Conservation (phyloP, 1,140 invertebrate genomes). For the Wasmannia auropunctata region DNA sequence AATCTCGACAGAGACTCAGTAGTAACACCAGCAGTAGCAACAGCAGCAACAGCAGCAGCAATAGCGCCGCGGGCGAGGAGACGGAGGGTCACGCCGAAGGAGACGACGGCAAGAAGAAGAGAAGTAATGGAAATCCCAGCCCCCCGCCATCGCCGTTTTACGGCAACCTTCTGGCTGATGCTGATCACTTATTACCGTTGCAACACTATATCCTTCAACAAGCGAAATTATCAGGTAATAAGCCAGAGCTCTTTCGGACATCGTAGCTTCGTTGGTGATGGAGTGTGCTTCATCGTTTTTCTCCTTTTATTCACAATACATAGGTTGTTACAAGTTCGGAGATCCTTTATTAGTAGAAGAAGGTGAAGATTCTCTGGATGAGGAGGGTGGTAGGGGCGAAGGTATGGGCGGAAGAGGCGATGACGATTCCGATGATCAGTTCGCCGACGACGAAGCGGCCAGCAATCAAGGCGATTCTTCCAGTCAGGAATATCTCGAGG, state of each 20-base stretch:
- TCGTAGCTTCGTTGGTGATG: background rate
- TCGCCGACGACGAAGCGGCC: slow-evolving; percentile 89
- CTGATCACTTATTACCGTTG: slow-evolving; percentile 91
- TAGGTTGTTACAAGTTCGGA: slow-evolving; percentile 88
- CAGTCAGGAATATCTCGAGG: slow-evolving; percentile 86
- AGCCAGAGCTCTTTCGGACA: background rate
- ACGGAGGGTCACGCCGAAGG: slow-evolving; percentile 72
- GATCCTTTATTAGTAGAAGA: slow-evolving; percentile 88
- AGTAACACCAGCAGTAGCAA: slow-evolving; percentile 82
- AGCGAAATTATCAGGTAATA: slow-evolving; percentile 89
- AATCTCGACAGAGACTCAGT: slow-evolving; percentile 78
- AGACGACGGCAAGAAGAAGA: slow-evolving; percentile 80
- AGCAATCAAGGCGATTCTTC: slow-evolving; percentile 87
- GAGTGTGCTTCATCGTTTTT: background rate
- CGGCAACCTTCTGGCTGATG: slow-evolving; percentile 81
- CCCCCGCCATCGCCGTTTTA: slow-evolving; percentile 83
- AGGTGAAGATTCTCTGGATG: slow-evolving; percentile 88
- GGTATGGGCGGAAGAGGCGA: slow-evolving; percentile 80
- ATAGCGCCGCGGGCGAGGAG: slow-evolving; percentile 80
- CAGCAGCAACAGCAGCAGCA: slow-evolving; percentile 80
- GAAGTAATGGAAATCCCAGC: slow-evolving; percentile 84
- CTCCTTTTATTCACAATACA: background rate
- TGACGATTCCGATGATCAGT: slow-evolving; percentile 88
- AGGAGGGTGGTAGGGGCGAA: slow-evolving; percentile 83
- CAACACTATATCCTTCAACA: slow-evolving; percentile 96